phyloP scores from a whole-genome alignment of 2,113 vertebrate species.

The cattle (Bos taurus) region ARS-UCD2.0 NC_037331.1:67363001-67363500 shows the following conservation, averaged over 20 bases:
- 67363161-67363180: slow-evolving; percentile 66
- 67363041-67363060: not conserved
- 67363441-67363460: slow-evolving; percentile 14
- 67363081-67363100: not conserved
- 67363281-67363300: slow-evolving; percentile 64
- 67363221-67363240: slow-evolving; percentile 71
- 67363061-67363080: not conserved
- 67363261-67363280: slow-evolving; percentile 75
- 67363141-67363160: slow-evolving; percentile 43
- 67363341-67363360: slow-evolving; percentile 66
- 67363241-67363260: slow-evolving; percentile 75
- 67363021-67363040: not conserved
- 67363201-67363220: slow-evolving; percentile 55
- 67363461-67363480: not conserved
- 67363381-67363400: slow-evolving; percentile 68
- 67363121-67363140: slow-evolving; percentile 66
- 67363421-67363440: slow-evolving; percentile 21
- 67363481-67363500: slow-evolving; percentile 22
- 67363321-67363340: slow-evolving; percentile 53
- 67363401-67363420: slow-evolving; percentile 24
- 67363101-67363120: slow-evolving; percentile 68
- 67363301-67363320: slow-evolving; percentile 76
- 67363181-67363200: slow-evolving; percentile 45
- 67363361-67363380: slow-evolving; percentile 64
- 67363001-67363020: slow-evolving; percentile 4